A percentile compares a stretch with the other conserved stretches of the same genome.
These are phyloP conservation scores for Parascotia fuliginaria DNA, from an alignment of 2,888 invertebrate species.

Conservation along the genomic window DNA sequence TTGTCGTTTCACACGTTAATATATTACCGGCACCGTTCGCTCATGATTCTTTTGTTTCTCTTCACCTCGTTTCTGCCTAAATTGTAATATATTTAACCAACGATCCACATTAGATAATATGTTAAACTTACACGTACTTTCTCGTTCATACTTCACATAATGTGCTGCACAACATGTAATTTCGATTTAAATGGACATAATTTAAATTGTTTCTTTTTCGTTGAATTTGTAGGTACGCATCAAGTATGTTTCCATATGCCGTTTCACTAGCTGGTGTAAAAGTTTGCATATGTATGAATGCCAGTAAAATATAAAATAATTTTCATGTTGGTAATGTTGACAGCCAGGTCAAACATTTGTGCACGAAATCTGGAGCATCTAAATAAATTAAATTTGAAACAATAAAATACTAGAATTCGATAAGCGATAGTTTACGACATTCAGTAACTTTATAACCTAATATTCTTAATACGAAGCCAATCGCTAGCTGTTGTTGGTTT, in stretches of 20 bases:
- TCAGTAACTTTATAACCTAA: conserved; percentile 24
- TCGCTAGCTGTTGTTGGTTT: conserved; percentile 18
- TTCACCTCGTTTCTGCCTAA: conserved; percentile 23
- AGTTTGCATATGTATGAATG: conserved; percentile 40
- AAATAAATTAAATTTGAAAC: conserved; percentile 50
- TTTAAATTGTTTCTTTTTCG: conserved; percentile 51
- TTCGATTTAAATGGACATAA: conserved; percentile 38
- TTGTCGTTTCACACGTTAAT: conserved; percentile 50
- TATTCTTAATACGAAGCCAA: conserved; percentile 10
- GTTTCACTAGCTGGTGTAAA: conserved; percentile 43
- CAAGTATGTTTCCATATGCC: conserved; percentile 19
- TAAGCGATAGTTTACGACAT: conserved; percentile 22
- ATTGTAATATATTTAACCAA: conserved; percentile 23
- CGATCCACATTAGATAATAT: conserved; percentile 27
- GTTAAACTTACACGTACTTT: conserved; percentile 20
- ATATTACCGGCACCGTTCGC: conserved; percentile 42
- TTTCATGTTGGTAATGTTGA: conserved; percentile 45
- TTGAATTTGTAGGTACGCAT: conserved; percentile 40
- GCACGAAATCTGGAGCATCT: conserved; percentile 61
- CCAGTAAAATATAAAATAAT: conserved; percentile 45
- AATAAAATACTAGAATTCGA: conserved; percentile 34
- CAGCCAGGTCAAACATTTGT: conserved; percentile 52
- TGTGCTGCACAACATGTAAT: conserved; percentile 19
- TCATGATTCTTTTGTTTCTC: conserved; percentile 36
- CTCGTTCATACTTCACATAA: conserved; percentile 18